Evolutionary conservation across 2,888 invertebrate genomes (phyloP), one percentile per base, ranked within the genome.

Genomic region (Acanthosepion pharaonis): DNA sequence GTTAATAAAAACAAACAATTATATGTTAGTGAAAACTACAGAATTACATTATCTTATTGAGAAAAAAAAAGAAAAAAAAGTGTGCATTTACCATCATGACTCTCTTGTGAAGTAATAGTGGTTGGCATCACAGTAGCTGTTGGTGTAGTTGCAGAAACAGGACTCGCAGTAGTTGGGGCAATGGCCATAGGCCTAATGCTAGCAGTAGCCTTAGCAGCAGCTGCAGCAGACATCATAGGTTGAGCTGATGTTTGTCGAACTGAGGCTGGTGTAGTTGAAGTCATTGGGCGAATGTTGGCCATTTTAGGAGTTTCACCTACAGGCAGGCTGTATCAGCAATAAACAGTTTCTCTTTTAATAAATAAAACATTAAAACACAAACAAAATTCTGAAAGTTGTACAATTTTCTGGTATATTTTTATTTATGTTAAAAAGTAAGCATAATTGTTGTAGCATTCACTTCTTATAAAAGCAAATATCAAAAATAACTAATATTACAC

Each of bases 201-300:
- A 48, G 99, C 99, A 95, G 99, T 98, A 0, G 98, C 99, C 0
- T 99, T 99, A 97, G 97, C 98, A 95, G 96, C 96, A 25, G 96
- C 96, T 25, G 96, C 96, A 94, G 96, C 96, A n/a, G 96, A 96
- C 92, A 96, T 96, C 48, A 96, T 97, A 59, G 96, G 97, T 94
- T 96, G 96, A 9, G 96, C 96, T 51, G 96, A 95, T 1, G 97
- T 96, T 91, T 96, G 96, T 51, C 96, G 95, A 5, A 96, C 95
- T n/a, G 96, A 95, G 78, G 97, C 96, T 91, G 97, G 96, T 94
- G 97, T 98, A 96, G 99, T 99, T 6, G 99, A 98, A 33, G 94
- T 94, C 98, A 99, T 99, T 0, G 99, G 99, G 97, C 99, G 99
- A 92, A 99, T 99, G 97, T 99, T 99, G 11, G 99, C 99, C 0